These are phyloP conservation scores for Limnephilus marmoratus DNA, from an alignment of 2,888 invertebrate genomes.

Conservation along the genomic window DNA sequence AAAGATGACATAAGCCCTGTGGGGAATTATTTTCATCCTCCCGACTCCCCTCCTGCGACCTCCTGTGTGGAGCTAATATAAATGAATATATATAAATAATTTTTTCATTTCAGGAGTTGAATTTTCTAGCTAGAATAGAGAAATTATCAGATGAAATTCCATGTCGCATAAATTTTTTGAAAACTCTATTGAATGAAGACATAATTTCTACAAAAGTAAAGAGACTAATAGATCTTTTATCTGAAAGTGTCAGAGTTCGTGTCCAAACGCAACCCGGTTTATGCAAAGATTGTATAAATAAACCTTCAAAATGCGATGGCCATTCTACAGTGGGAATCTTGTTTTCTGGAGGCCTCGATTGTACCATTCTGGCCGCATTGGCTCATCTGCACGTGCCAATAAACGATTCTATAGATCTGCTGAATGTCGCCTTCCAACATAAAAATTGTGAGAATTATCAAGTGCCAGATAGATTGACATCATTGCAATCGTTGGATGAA, in stretches of 20 bases:
- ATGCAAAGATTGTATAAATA: conserved; percentile 79
- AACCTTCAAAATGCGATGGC: conserved; percentile 68
- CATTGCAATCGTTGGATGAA: conserved; percentile 83
- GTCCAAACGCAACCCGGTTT: conserved; percentile 79
- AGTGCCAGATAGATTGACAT: conserved; percentile 92
- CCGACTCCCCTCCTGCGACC: no score
- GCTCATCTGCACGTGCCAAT: conserved; percentile 83
- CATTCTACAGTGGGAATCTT: conserved; percentile 87
- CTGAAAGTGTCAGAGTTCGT: conserved; percentile 79
- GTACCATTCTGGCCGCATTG: conserved; percentile 91
- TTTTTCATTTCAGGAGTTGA: conserved; percentile 60
- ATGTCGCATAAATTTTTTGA: conserved; percentile 71
- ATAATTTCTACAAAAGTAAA: conserved; percentile 72
- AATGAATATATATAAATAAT: neutral
- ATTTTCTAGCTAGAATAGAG: conserved; percentile 69
- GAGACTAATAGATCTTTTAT: conserved; percentile 75
- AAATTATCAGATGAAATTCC: conserved; percentile 67
- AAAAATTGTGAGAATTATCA: conserved; percentile 74
- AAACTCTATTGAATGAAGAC: conserved; percentile 71
- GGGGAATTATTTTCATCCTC: no score
- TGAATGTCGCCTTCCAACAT: conserved; percentile 95
- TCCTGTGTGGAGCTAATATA: no score
- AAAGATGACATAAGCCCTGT: no score
- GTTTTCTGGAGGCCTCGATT: conserved; percentile 98
- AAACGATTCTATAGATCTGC: conserved; percentile 88